Base-by-base conservation (phyloP, 2,797 vertebrate genomes). In the Threskiornis aethiopicus region DNA sequence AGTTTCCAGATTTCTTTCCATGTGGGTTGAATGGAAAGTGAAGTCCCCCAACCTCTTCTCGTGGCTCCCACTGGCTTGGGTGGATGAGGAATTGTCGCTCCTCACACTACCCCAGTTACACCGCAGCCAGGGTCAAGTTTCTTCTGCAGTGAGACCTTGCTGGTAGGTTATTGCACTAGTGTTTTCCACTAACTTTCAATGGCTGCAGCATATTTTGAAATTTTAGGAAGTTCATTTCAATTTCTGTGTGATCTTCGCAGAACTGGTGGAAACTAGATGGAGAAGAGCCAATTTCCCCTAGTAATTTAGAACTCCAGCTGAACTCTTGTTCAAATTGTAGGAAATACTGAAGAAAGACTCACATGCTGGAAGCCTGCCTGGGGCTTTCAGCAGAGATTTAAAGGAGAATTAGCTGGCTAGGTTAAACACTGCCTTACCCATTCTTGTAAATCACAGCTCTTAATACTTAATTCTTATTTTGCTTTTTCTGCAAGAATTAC, bases 361-460 rank as follows among this genome's bases (percentile, higher is more conserved):
- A 37, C 12, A 65, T 61, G 58, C 57, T 94, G 90, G 90, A 91
- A 96, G 77, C 8, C 46, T 88, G 88, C 88, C 93, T 78, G 65
- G 26, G 24, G 57, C 21, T 95, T 94, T 96, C 85, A 91, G 61
- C 83, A 79, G 58, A 81, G 35, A 81, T 93, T 88, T 91, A 90
- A 86, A 86, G 76, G 71, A 90, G 69, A 93, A 88, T 95, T 91
- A 88, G 44, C 54, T 57, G 80, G 31, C 77, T 94, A 88, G 65
- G 83, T 78, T 91, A 84, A 95, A 88, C 46, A 84, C 33, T 1
- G 4, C 26, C 66, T 93, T 86, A 67, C 69, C 84, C 85, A 78
- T 54, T 86, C 77, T 82, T 82, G 58, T 82, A 95, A 93, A 90
- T 93, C 84, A 62, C 54, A 58, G 54, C 46, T 96, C 52, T 87